Evolutionary conservation across 2,113 vertebrate genomes (phyloP), one percentile per base, ranked within the genome.

Genomic region (Gobiocypris rarus): DNA sequence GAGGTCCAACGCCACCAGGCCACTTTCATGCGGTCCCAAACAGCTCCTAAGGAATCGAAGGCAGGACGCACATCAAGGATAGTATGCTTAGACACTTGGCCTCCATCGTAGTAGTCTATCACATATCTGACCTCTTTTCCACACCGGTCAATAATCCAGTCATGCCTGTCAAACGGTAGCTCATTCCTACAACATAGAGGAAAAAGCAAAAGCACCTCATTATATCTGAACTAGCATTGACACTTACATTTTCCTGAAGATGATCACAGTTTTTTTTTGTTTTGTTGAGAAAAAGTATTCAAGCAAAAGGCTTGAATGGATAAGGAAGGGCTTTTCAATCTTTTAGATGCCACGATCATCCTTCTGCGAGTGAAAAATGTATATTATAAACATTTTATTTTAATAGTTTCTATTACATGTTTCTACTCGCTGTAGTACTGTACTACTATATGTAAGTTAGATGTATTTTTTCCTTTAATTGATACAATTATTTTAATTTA

Each of bases 1-100:
- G 88, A 86, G 58, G 95, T 96, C 96, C 95, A 96, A 54, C 96
- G 92, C 95, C 95, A 97, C 96, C 96, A 96, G 22, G 96, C 93
- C 34, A 97, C 95, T 89, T 95, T 96, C 93, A 95, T 95, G 50
- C 96, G 94, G 89, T 97, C 96, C 96, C 96, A 97, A 3, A 96
- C 94, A 0, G 96, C 96, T 0, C 92, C 92, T 9, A 96, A 81
- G 0, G 95, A 96, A 88, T 97, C 96, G 10, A 96, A 91, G 0
- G 96, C 96, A 0, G 96, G 96, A 70, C 96, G 95, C 19, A 97
- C 96, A 0, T 97, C 96, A 84, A 97, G 91, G 87, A 95, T 90
- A 24, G 95, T 89, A 87, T 95, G 90, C 79, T 92, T 88, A 85
- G 94, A 90, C 48, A 96, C 93, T 7, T 91, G 90, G 0, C 95